Evolutionary conservation across 2,888 invertebrate species (phyloP).

Genomic region (Diarsia brunnea): DNA sequence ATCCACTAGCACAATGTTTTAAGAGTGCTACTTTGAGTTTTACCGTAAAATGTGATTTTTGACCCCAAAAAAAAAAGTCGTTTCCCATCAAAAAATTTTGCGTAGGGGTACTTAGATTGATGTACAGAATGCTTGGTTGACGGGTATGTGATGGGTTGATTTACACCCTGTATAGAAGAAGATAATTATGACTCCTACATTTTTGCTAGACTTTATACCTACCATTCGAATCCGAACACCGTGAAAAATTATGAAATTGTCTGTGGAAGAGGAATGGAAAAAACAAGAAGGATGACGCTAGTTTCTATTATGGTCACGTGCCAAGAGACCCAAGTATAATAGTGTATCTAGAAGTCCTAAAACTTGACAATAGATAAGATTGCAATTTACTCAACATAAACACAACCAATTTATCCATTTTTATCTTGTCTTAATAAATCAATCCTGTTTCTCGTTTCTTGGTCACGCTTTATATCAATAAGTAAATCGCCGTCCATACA

Average conservation of each 20-base stretch:
- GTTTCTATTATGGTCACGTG: neutral
- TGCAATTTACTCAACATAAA: neutral
- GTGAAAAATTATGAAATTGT: neutral
- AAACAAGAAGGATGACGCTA: neutral
- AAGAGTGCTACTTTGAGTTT: too few relatives aligned
- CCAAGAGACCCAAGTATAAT: neutral
- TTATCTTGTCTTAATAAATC: slow-evolving; percentile 31
- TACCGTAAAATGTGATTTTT: too few relatives aligned
- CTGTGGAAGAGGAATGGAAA: neutral
- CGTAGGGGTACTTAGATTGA: too few relatives aligned
- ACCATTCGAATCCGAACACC: too few relatives aligned
- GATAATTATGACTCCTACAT: too few relatives aligned
- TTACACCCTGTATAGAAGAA: too few relatives aligned
- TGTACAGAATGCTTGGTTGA: too few relatives aligned
- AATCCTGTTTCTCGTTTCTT: slow-evolving; percentile 28
- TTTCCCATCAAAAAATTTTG: too few relatives aligned
- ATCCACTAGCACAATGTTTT: too few relatives aligned
- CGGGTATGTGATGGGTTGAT: too few relatives aligned
- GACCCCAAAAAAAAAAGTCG: too few relatives aligned
- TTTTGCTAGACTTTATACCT: too few relatives aligned
- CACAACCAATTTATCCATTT: slow-evolving; percentile 26
- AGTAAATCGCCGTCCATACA: slow-evolving; percentile 46
- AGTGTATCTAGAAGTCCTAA: neutral
- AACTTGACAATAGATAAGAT: neutral
- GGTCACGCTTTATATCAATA: slow-evolving; percentile 47